Percentiles rank a stretch among this genome's conserved stretches.
These are phyloP conservation scores for Ochropacha duplaris DNA, from an alignment of 2,888 invertebrate genomes.

Conservation along the genomic window DNA sequence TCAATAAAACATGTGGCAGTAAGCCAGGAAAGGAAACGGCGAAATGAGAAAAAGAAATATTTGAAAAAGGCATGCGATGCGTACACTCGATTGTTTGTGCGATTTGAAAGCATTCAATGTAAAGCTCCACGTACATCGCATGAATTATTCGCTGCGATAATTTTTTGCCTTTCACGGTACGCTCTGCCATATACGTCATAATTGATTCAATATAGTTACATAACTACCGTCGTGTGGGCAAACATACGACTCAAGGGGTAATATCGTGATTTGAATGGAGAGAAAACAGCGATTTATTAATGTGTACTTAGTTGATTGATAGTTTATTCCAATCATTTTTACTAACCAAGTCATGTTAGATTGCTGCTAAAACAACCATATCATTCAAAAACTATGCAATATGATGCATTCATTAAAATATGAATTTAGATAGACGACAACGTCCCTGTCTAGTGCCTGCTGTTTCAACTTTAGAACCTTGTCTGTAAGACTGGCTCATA, in stretches of 20 bases:
- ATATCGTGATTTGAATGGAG: constrained; percentile 14
- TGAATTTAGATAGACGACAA: constrained; percentile 16
- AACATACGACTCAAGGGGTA: constrained; percentile 28
- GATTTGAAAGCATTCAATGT: constrained; percentile 77
- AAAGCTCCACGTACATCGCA: constrained; percentile 62
- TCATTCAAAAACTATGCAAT: no score
- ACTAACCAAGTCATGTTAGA: no score
- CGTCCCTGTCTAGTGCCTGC: constrained; percentile 39
- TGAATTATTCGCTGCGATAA: constrained; percentile 63
- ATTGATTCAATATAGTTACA: constrained; percentile 63
- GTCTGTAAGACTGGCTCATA: constrained; percentile 46
- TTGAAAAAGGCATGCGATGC: constrained; percentile 72
- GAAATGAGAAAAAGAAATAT: constrained; percentile 81
- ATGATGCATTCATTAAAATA: no score
- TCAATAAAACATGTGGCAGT: constrained; percentile 82
- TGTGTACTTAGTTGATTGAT: no score
- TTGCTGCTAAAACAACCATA: no score
- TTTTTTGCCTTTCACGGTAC: constrained; percentile 41
- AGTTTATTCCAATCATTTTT: no score
- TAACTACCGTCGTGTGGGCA: constrained; percentile 59
- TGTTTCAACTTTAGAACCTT: constrained; percentile 5
- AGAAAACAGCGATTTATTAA: constrained; percentile 3
- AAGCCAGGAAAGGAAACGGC: constrained; percentile 79
- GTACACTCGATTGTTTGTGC: constrained; percentile 76
- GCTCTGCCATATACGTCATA: constrained; percentile 52